Base-by-base conservation (phyloP, 64 coral and sea anemone genomes). In the Stichodactyla helianthus region DNA sequence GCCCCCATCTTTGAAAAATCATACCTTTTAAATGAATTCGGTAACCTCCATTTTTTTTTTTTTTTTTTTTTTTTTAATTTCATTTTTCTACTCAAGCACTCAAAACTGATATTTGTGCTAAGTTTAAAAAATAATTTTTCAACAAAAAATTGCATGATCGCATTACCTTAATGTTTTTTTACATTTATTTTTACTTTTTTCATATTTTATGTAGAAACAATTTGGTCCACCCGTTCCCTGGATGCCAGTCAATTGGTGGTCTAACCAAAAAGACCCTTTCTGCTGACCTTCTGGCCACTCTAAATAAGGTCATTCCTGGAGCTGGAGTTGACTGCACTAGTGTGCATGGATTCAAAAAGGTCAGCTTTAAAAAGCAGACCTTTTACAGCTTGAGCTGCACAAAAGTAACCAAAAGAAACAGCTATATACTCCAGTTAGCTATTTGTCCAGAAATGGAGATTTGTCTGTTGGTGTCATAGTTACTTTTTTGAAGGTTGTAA, bases 381-480 rank as follows among this genome's bases (percentile, higher is more conserved):
- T 91, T 91, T 86, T 87, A 87, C 77, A 91, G 89, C 77, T 86
- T 6, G 28, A 82, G 84, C 52, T 91, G 83, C 79, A 64, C 55
- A 25, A 91, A 82, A 59, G 84, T 87, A 5, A 86, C 27, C 14
- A 91, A 53, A 81, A 86, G 85, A 91, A 91, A 91, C 59, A 91
- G 89, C 84, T 91, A 87, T 71, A 91, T n/a, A n/a, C n/a, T n/a
- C n/a, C 84, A 26, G 89, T 91, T 6, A 86, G 86, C 82, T 50
- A 57, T 57, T 57, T 57, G 55, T 57, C 51, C 58, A 17, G 17
- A 50, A 55, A 91, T 59, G 89, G 84, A 54, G 82, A 5, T 71
- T 50, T 71, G 17, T 68, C 62, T 59, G 77, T 87, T 13, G 68
- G 59, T 44, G n/a, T 82, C 44, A 74, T 91, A 80, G 59, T 54